Conservation (phyloP, 2,113 vertebrate species). For the Charadrius vociferus region DNA sequence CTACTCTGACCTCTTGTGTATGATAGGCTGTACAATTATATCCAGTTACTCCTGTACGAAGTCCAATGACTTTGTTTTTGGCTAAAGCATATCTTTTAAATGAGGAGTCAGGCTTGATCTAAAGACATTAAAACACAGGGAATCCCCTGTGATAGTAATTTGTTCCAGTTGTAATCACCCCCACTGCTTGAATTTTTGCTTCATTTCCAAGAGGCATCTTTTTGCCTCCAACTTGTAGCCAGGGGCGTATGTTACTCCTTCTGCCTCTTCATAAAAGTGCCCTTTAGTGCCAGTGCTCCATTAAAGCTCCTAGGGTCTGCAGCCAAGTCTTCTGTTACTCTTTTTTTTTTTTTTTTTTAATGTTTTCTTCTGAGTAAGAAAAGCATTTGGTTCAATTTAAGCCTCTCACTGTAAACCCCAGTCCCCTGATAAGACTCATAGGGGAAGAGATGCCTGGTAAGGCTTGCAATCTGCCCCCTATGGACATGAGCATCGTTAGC, state of each 20-base stretch:
- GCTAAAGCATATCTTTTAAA: constrained; percentile 17
- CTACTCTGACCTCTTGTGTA: constrained; percentile 11
- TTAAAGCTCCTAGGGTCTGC: neutral
- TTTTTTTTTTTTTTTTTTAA: neutral
- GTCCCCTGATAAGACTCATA: neutral
- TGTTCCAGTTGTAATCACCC: constrained; percentile 33
- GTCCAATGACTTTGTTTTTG: constrained; percentile 9
- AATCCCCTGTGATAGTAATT: constrained; percentile 40
- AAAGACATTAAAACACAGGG: constrained; percentile 23
- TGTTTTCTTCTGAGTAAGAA: neutral
- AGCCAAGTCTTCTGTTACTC: neutral
- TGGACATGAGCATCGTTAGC: neutral
- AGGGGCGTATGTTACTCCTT: neutral
- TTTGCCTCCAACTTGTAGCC: neutral
- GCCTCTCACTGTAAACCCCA: neutral
- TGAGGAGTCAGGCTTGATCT: constrained; percentile 7
- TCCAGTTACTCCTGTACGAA: neutral
- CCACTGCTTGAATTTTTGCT: neutral
- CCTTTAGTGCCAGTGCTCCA: neutral
- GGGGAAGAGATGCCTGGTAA: neutral
- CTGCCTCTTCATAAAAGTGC: neutral
- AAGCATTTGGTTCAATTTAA: neutral
- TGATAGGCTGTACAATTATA: neutral
- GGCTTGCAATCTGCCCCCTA: neutral
- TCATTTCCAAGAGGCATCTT: neutral